Evolutionary conservation across 2,797 vertebrate species (phyloP).

Genomic region (Paguma larvata): DNA sequence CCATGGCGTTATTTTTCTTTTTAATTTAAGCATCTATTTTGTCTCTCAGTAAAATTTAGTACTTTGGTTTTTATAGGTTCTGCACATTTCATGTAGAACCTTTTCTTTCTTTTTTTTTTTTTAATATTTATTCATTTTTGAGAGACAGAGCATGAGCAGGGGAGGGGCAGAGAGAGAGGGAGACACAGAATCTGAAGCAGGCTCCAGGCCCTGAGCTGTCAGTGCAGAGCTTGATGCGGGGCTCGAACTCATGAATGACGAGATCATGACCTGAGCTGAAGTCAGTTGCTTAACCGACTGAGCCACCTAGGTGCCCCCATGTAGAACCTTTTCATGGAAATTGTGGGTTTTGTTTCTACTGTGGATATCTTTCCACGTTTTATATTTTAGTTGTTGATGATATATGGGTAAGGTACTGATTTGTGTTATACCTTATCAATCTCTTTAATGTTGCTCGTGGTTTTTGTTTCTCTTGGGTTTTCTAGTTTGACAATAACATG

Average conservation of each 20-base stretch:
- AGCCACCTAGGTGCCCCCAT: not conserved
- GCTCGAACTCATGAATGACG: too few species aligned
- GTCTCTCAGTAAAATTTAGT: conserved; percentile 17
- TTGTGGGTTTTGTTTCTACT: conserved; percentile 24
- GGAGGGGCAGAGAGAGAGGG: too few species aligned
- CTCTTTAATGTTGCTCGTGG: not conserved
- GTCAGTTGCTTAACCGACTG: too few species aligned
- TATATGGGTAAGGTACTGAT: not conserved
- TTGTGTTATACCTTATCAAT: not conserved
- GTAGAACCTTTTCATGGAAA: conserved; percentile 13
- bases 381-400: not conserved
- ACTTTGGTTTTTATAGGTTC: conserved; percentile 11
- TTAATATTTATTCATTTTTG: too few species aligned
- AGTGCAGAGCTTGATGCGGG: too few species aligned
- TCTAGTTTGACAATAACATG: not conserved
- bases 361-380: conserved; percentile 11
- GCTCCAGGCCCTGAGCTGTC: too few species aligned
- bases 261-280: too few species aligned
- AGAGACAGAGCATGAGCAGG: too few species aligned
- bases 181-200: too few species aligned
- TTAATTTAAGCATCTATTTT: not conserved
- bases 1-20: not conserved
- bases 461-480: conserved; percentile 35
- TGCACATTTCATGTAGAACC: conserved; percentile 7
- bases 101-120: not conserved